These are phyloP conservation scores for Myiagra hebetior DNA, from an alignment of 2,113 vertebrate genomes.

Conservation along the genomic window DNA sequence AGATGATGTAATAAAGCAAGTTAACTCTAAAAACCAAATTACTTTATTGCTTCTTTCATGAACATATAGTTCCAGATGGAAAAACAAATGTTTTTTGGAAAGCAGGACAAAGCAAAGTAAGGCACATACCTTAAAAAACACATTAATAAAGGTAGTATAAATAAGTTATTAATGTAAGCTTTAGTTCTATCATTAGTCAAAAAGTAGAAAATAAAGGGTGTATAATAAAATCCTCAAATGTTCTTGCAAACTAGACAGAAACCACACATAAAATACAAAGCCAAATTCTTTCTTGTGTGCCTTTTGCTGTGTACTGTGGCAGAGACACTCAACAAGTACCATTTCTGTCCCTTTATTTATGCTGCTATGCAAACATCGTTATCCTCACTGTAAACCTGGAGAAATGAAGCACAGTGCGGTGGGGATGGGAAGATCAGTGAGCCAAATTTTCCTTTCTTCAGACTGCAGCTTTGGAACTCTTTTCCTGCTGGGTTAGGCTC, in stretches of 20 bases:
- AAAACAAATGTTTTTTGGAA: not conserved
- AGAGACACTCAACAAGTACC: not conserved
- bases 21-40: not conserved
- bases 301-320: not conserved
- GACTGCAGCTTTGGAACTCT: not conserved
- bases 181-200: not conserved
- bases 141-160: not conserved
- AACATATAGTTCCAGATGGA: not conserved
- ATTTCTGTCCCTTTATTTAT: conserved; percentile 5
- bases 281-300: not conserved
- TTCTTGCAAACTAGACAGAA: not conserved
- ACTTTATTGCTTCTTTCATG: not conserved
- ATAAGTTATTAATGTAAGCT: not conserved
- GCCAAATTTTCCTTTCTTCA: not conserved
- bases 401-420: not conserved
- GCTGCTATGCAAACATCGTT: not conserved
- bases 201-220: not conserved
- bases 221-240: not conserved
- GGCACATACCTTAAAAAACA: not conserved
- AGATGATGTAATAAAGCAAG: not conserved
- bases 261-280: not conserved
- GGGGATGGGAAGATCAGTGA: not conserved
- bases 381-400: not conserved
- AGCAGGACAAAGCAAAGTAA: not conserved
- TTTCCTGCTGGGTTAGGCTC: not conserved